Conservation (phyloP, 53 echinoderm and acorn worm species). For the Holothuria scabra region DNA sequence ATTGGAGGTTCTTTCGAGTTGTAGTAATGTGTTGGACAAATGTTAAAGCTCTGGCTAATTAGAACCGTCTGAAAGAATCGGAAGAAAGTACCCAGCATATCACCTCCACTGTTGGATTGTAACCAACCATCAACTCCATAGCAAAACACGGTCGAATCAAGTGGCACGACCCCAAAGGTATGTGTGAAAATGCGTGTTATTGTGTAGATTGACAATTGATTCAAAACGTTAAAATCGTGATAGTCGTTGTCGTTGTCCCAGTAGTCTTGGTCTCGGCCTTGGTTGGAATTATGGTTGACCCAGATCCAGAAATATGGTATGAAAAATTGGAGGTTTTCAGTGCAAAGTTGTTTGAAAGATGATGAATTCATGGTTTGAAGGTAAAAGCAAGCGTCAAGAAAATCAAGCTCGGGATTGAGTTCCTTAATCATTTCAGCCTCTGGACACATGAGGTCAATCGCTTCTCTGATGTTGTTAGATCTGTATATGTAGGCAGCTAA, state of each 20-base stretch:
- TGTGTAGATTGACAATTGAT: conserved; percentile 2
- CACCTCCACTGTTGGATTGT: background rate
- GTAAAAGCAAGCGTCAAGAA: conserved; percentile 7
- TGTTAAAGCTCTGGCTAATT: background rate
- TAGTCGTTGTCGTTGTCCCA: background rate
- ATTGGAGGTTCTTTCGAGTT: background rate
- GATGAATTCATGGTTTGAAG: background rate
- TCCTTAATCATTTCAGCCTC: background rate
- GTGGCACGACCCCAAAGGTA: background rate
- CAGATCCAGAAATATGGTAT: conserved; percentile 39
- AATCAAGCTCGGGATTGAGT: background rate
- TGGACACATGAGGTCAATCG: background rate
- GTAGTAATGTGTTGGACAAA: conserved; percentile 17
- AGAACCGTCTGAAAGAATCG: conserved; percentile 1
- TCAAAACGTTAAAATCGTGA: background rate
- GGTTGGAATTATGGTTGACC: background rate
- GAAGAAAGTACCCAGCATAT: background rate
- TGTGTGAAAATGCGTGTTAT: conserved; percentile 1
- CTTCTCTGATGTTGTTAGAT: conserved; percentile 21
- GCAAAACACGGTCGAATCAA: conserved; percentile 14
- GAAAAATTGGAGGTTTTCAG: conserved; percentile 14
- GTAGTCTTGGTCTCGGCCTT: background rate
- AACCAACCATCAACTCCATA: conserved; percentile 10
- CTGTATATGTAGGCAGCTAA: conserved; percentile 2
- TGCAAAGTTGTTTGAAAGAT: conserved; percentile 16